Percentiles rank a stretch among this genome's conserved stretches.
Conservation (phyloP, 2,113 vertebrate species). For the Crotalus helleri region DNA sequence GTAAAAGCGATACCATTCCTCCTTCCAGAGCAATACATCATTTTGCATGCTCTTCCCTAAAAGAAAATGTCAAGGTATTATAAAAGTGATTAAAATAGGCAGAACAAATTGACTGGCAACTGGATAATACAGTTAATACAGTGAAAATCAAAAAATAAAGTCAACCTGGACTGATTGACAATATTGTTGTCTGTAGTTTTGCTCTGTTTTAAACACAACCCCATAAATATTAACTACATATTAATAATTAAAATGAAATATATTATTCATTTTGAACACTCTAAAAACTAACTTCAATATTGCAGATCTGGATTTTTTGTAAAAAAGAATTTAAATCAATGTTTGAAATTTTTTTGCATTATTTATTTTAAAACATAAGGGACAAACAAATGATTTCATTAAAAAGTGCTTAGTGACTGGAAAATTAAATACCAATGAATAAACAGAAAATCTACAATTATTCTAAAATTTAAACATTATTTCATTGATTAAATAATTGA, state of each 20-base stretch:
- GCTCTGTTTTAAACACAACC: neutral
- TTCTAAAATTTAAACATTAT: neutral
- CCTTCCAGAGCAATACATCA: neutral
- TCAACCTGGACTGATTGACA: neutral
- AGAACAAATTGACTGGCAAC: neutral
- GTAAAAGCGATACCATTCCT: neutral
- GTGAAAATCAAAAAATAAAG: neutral
- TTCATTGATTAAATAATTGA: neutral
- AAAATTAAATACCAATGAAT: neutral
- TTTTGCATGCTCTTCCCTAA: neutral
- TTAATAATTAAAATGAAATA: neutral
- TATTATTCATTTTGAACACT: neutral
- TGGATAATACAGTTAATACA: slow-evolving; percentile 5
- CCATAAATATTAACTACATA: neutral
- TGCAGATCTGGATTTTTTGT: neutral
- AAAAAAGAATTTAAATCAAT: neutral
- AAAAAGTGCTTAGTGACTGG: neutral
- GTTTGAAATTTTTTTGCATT: neutral
- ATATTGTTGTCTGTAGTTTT: neutral
- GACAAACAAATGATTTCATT: neutral
- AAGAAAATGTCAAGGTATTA: neutral
- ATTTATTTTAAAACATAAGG: neutral
- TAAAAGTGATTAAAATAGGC: neutral
- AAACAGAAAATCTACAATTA: neutral
- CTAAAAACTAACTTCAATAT: neutral